phyloP scores from a whole-genome alignment of 2,113 vertebrate genomes.

The Hippocampus mohnikei region DNA sequence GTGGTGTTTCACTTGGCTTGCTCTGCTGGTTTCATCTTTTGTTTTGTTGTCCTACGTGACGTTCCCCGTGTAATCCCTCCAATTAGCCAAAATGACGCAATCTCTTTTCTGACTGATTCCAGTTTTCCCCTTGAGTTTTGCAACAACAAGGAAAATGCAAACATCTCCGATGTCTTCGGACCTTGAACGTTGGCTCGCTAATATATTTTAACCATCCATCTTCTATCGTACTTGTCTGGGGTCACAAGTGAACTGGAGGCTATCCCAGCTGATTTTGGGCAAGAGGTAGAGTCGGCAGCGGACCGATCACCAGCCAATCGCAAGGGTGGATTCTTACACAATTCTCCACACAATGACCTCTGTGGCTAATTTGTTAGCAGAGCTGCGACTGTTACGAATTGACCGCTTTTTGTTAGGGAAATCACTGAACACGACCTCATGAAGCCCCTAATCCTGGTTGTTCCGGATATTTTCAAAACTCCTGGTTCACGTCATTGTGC shows the following conservation, averaged over 20 bases:
- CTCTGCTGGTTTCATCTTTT: not conserved
- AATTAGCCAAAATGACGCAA: not conserved
- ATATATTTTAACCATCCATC: not conserved
- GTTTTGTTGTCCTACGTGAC: not conserved
- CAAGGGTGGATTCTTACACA: no score
- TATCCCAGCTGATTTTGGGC: not conserved
- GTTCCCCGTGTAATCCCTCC: not conserved
- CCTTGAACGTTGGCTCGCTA: not conserved
- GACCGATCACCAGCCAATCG: not conserved
- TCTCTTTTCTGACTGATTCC: not conserved
- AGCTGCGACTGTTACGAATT: no score
- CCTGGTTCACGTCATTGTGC: no score
- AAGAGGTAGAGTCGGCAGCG: not conserved
- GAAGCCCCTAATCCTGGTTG: no score
- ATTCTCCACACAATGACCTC: no score
- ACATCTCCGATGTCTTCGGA: not conserved
- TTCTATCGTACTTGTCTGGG: not conserved
- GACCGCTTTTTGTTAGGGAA: no score
- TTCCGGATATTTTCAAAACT: no score
- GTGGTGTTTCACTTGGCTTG: not conserved
- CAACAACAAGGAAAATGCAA: not conserved
- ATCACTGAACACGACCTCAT: no score
- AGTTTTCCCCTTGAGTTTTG: no score
- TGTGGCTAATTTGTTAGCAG: no score
- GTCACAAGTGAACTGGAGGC: not conserved